Conservation (phyloP, 2,888 invertebrate species). For the Busseola fusca region DNA sequence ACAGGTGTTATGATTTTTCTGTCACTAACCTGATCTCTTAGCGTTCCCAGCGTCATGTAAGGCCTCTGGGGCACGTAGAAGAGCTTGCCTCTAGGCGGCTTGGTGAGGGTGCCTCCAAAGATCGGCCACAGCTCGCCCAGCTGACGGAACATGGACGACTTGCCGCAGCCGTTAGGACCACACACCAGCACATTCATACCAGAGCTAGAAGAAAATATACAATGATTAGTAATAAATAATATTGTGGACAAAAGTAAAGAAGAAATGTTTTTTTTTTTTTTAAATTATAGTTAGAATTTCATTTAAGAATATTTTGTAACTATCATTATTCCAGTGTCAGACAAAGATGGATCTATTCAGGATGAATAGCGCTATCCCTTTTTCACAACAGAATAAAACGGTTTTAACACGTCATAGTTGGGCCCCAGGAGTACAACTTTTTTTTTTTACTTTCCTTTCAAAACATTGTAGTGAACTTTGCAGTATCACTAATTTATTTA, state of each 20-base stretch:
- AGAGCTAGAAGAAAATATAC: conserved; percentile 85
- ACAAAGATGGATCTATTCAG: too few species aligned
- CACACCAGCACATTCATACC: conserved; percentile 99
- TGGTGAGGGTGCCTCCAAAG: conserved; percentile 97
- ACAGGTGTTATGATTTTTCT: background rate
- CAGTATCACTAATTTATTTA: background rate
- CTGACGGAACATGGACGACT: conserved; percentile 98
- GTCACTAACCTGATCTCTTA: conserved; percentile 94
- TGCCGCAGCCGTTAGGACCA: conserved; percentile 99
- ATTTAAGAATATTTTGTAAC: background rate
- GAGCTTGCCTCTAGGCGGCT: conserved; percentile 98
- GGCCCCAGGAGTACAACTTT: too few species aligned
- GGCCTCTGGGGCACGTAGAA: conserved; percentile 99
- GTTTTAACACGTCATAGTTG: too few species aligned
- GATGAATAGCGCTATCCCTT: too few species aligned
- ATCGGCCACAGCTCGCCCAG: conserved; percentile 99
- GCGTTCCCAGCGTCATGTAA: conserved; percentile 98
- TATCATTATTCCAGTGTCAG: too few species aligned
- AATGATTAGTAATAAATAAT: background rate
- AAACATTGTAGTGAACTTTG: background rate
- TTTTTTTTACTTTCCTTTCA: background rate
- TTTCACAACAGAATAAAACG: too few species aligned
- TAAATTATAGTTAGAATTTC: too few species aligned
- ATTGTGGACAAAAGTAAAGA: background rate
- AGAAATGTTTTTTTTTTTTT: too few species aligned